These are phyloP conservation scores for Cheilosia urbana DNA, from an alignment of 2,888 invertebrate species.

Conservation along the genomic window DNA sequence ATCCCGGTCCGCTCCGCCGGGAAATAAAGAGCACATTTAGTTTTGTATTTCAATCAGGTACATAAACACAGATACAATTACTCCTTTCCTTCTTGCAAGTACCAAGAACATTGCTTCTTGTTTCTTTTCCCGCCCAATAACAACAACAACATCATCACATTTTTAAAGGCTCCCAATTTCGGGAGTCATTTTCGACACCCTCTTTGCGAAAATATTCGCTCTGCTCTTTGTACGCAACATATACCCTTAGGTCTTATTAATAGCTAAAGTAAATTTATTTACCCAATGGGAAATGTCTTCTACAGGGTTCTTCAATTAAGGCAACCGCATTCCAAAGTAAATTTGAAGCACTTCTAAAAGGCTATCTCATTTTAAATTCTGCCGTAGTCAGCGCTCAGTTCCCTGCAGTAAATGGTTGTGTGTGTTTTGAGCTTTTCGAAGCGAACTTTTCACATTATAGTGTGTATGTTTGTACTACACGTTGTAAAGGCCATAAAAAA, in stretches of 20 bases:
- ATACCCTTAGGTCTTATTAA: constrained; percentile 16
- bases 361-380: constrained; percentile 32
- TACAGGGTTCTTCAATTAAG: constrained; percentile 42
- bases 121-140: background rate
- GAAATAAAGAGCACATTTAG: constrained; percentile 4
- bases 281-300: constrained; percentile 37
- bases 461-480: too few species aligned
- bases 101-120: background rate
- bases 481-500: too few species aligned
- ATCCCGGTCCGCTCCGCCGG: background rate
- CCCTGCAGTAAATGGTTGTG: background rate
- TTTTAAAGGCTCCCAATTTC: constrained; percentile 5
- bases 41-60: constrained; percentile 25
- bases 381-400: constrained; percentile 13
- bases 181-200: background rate
- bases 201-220: background rate
- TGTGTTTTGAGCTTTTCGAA: constrained; percentile 20
- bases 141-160: background rate
- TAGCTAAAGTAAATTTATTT: constrained; percentile 27
- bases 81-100: background rate
- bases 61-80: background rate
- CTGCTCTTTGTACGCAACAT: background rate
- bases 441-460: constrained; percentile 10
- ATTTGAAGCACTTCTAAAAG: constrained; percentile 19
- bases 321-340: constrained; percentile 27